These are phyloP conservation scores for Apodemus sylvaticus DNA, from an alignment of 2,113 vertebrate genomes.

Conservation along the genomic window DNA sequence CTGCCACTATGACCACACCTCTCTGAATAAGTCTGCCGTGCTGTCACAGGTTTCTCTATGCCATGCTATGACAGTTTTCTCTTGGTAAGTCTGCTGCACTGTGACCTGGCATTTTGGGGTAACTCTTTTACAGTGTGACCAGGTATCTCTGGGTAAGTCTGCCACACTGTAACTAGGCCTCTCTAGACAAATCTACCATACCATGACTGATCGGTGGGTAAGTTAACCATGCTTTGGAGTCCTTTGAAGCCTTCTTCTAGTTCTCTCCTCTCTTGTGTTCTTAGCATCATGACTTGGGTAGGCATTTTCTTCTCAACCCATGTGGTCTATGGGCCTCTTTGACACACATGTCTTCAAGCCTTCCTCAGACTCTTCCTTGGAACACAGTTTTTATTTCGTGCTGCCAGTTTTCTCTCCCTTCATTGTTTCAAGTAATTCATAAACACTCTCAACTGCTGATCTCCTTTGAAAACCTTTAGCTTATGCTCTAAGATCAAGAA, in stretches of 20 bases:
- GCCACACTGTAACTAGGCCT: neutral
- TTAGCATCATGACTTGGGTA: neutral
- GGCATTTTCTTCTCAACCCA: neutral
- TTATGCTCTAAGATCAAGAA: too few species aligned
- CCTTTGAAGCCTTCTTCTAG: neutral
- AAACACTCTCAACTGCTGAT: neutral
- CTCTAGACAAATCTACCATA: neutral
- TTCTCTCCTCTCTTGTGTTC: neutral
- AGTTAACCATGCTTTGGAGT: neutral
- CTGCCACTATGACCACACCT: neutral
- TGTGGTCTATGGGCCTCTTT: neutral
- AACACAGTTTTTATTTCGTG: slow-evolving; percentile 1
- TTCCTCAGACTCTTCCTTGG: slow-evolving; percentile 43
- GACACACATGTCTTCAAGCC: neutral
- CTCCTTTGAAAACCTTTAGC: slow-evolving; percentile 28
- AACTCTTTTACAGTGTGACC: neutral
- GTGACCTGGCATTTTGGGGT: neutral
- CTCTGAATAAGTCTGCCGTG: neutral
- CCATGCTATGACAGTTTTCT: neutral
- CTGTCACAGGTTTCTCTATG: neutral
- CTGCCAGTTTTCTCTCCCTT: slow-evolving; percentile 11
- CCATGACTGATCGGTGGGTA: neutral
- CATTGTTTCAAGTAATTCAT: slow-evolving; percentile 31
- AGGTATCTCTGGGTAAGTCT: neutral
- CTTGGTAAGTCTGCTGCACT: neutral